These are phyloP conservation scores for Ceratoteleas bidentatus DNA, from an alignment of 1,140 invertebrate genomes.

Conservation along the genomic window DNA sequence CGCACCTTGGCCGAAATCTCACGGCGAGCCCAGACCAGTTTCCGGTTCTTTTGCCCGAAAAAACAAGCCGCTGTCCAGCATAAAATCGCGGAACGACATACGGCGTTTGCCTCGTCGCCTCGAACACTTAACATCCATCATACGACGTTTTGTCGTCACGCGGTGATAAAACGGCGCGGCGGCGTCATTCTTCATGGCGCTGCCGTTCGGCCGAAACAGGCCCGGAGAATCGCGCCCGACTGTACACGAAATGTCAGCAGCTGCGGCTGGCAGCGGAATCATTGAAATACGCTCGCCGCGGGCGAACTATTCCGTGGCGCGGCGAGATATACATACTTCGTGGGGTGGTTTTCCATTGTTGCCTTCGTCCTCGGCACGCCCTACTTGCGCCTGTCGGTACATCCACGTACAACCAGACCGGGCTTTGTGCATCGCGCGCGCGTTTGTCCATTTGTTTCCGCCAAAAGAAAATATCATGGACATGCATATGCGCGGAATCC, in stretches of 20 bases:
- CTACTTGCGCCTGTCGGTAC: constrained; percentile 46
- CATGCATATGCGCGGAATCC: constrained; percentile 29
- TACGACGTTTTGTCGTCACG: constrained; percentile 27
- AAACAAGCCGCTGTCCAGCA: too few relatives aligned
- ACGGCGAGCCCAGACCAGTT: too few relatives aligned
- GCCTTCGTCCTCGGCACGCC: constrained; percentile 57
- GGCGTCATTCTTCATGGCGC: constrained; percentile 31
- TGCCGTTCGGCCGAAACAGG: constrained; percentile 29
- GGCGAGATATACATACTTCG: constrained; percentile 61
- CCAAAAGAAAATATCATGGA: constrained; percentile 53
- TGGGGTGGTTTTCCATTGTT: constrained; percentile 62
- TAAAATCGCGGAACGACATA: too few relatives aligned
- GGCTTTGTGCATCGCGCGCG: constrained; percentile 48
- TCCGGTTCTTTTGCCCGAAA: too few relatives aligned
- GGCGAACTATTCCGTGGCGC: constrained; percentile 49
- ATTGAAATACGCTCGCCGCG: constrained; percentile 61
- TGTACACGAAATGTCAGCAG: constrained; percentile 59
- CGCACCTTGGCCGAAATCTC: too few relatives aligned
- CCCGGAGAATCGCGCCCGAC: constrained; percentile 41
- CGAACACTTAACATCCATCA: constrained; percentile 38
- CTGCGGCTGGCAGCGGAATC: constrained; percentile 60
- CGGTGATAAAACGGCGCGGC: constrained; percentile 35
- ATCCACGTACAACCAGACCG: constrained; percentile 28
- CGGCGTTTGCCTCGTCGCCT: too few relatives aligned
- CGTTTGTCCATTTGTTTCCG: constrained; percentile 65